These are phyloP conservation scores for Epinotia ramella DNA, from an alignment of 2,888 invertebrate species.

Conservation along the genomic window DNA sequence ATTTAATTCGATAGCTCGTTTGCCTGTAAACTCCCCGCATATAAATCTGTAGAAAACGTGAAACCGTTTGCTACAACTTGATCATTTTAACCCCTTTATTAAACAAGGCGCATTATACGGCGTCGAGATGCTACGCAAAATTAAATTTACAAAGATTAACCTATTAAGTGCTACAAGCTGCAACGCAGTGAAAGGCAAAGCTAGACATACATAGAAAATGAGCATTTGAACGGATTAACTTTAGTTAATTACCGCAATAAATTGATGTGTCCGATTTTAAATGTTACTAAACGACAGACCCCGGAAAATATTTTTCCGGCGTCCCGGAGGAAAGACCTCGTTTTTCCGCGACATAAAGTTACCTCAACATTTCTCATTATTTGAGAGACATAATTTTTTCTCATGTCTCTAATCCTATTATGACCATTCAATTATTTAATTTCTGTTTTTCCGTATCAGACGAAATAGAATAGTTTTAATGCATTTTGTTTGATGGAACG, in stretches of 20 bases:
- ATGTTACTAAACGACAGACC: conserved; percentile 18
- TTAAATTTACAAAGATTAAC: not conserved
- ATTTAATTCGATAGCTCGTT: too few relatives aligned
- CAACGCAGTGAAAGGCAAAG: not conserved
- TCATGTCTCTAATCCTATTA: not conserved
- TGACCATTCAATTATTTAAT: not conserved
- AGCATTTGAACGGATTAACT: not conserved
- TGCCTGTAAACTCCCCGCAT: too few relatives aligned
- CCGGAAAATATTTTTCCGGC: conserved; percentile 27
- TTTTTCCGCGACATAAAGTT: conserved; percentile 35
- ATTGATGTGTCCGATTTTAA: conserved; percentile 22
- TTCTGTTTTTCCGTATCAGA: not conserved
- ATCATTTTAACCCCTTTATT: not conserved
- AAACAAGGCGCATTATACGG: not conserved
- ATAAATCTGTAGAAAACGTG: not conserved
- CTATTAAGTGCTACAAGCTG: not conserved
- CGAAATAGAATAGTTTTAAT: too few relatives aligned
- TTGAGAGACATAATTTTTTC: conserved; percentile 18
- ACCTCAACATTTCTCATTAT: conserved; percentile 38
- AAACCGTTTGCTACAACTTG: not conserved
- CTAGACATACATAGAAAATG: not conserved
- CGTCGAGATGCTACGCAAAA: not conserved
- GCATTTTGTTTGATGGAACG: too few relatives aligned
- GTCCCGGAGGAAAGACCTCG: conserved; percentile 22
- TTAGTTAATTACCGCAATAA: conserved; percentile 10